A percentile compares a stretch with the other conserved stretches of the same genome.
Evolutionary conservation across 2,888 invertebrate genomes (phyloP).

Genomic region (Cacoxenus indagator): DNA sequence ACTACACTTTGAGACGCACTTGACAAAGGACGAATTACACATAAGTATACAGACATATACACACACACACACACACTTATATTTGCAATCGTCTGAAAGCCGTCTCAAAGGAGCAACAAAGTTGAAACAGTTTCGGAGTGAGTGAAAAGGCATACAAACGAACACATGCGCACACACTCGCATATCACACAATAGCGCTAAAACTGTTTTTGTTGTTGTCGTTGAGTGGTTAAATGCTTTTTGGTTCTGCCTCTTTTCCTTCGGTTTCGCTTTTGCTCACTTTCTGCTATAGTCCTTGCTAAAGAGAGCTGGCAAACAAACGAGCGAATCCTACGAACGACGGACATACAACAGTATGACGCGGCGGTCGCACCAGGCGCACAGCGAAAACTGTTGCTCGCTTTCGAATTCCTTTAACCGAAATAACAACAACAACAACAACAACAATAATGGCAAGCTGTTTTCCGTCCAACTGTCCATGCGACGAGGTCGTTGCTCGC

Average conservation of each 20-base stretch:
- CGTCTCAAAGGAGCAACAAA: constrained; percentile 24
- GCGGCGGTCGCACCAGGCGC: constrained; percentile 54
- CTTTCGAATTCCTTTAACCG: not conserved
- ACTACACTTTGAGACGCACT: not conserved
- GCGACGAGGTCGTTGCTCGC: constrained; percentile 60
- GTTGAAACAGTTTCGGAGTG: constrained; percentile 49
- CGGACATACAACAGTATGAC: too few relatives aligned
- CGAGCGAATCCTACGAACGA: too few relatives aligned
- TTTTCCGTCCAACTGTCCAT: constrained; percentile 19
- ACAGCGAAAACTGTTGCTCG: constrained; percentile 41
- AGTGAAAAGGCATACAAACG: constrained; percentile 33
- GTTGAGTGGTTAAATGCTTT: constrained; percentile 46
- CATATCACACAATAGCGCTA: not conserved
- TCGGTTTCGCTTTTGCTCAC: not conserved
- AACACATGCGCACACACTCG: not conserved
- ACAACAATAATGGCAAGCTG: constrained; percentile 26
- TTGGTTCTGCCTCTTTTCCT: constrained; percentile 60
- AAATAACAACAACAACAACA: not conserved
- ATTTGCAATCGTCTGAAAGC: not conserved
- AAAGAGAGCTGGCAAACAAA: constrained; percentile 44
- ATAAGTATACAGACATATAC: not conserved
- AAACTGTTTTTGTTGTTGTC: constrained; percentile 39
- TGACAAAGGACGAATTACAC: not conserved
- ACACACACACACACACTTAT: not conserved
- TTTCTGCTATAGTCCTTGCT: not conserved